phyloP scores from a whole-genome alignment of 2,797 vertebrate genomes.

The Allobates femoralis region DNA sequence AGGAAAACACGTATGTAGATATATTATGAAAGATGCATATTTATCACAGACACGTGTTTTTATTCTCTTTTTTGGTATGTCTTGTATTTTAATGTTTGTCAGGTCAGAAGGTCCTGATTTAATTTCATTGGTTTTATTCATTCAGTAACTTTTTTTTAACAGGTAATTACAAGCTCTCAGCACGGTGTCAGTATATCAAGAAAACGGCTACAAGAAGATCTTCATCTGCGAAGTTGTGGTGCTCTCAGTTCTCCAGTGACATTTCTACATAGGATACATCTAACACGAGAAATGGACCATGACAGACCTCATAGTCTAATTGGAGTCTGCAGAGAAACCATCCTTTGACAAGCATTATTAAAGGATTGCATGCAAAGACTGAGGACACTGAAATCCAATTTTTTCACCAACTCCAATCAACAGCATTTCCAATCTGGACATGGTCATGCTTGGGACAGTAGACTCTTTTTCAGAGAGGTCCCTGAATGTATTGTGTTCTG shows the following conservation, averaged over 20 bases:
- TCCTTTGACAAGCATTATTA: conserved; percentile 80
- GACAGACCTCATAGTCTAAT: conserved; percentile 79
- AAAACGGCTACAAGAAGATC: conserved; percentile 78
- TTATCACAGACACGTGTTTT: no score
- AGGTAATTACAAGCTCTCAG: conserved; percentile 84
- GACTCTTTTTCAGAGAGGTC: conserved; percentile 52
- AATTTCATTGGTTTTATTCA: neutral
- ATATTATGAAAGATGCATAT: no score
- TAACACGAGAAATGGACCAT: conserved; percentile 66
- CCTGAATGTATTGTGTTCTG: conserved; percentile 70
- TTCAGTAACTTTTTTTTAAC: neutral
- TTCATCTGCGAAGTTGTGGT: conserved; percentile 88
- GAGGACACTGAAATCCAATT: conserved; percentile 29
- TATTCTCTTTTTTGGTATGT: neutral
- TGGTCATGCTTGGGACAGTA: conserved; percentile 56
- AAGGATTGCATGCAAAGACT: conserved; percentile 32
- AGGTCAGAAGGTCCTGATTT: neutral
- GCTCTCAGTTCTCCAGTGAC: conserved; percentile 78
- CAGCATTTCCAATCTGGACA: conserved; percentile 63
- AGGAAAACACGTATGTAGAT: no score
- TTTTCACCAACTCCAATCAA: conserved; percentile 58
- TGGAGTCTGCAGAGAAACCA: conserved; percentile 85
- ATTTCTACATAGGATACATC: conserved; percentile 70
- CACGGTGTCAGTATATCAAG: conserved; percentile 73
- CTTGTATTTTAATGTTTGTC: neutral